Conservation (phyloP, 2,888 invertebrate species). For the Mallateleia sp. region DNA sequence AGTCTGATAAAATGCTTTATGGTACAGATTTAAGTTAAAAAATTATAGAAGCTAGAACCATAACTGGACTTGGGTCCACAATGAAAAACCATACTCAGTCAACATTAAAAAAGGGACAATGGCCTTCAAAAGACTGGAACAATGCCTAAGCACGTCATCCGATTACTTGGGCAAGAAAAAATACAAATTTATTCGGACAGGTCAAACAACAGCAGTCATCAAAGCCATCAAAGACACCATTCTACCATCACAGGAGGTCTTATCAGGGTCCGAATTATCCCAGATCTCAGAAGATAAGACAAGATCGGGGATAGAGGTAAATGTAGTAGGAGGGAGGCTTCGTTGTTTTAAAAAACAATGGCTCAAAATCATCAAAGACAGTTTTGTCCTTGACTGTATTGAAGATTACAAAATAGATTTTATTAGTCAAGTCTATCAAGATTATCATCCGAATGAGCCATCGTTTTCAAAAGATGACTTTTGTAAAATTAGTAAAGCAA, state of each 20-base stretch:
- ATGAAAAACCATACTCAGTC: constrained; percentile 36
- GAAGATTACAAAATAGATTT: constrained; percentile 44
- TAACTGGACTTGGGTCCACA: constrained; percentile 8
- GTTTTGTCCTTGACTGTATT: constrained; percentile 39
- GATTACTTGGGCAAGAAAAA: constrained; percentile 42
- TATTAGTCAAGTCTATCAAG: constrained; percentile 5
- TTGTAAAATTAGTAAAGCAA: background rate
- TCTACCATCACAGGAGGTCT: background rate
- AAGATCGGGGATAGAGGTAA: constrained; percentile 58
- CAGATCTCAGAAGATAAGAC: too few species aligned
- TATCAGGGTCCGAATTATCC: too few species aligned
- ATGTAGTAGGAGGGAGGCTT: constrained; percentile 19
- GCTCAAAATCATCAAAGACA: constrained; percentile 10
- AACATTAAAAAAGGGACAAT: background rate
- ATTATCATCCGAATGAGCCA: constrained; percentile 4
- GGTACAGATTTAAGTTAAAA: constrained; percentile 1
- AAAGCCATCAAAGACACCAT: constrained; percentile 11
- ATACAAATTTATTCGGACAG: constrained; percentile 47
- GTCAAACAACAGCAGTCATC: constrained; percentile 48
- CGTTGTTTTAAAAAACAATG: constrained; percentile 28
- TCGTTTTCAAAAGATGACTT: constrained; percentile 24
- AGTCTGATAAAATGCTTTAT: constrained; percentile 13
- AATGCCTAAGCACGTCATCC: constrained; percentile 21
- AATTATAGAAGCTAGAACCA: constrained; percentile 34
- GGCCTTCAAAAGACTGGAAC: constrained; percentile 46